phyloP scores from a whole-genome alignment of 2,113 vertebrate genomes.

The Thomomys bottae region DNA sequence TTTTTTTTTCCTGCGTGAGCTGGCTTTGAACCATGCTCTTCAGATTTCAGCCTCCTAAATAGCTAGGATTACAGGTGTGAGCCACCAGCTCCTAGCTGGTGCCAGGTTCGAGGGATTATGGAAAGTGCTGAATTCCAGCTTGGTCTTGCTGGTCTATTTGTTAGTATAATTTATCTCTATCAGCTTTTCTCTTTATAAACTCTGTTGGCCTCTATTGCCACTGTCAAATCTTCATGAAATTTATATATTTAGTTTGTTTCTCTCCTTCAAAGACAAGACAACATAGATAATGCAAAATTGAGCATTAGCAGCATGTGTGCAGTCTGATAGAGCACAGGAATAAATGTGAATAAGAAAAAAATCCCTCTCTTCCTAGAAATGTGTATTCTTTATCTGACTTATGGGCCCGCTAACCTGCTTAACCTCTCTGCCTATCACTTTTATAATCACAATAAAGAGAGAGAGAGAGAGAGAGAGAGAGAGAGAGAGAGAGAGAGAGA shows the following conservation, averaged over 20 bases:
- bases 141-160: neutral
- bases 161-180: neutral
- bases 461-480: neutral
- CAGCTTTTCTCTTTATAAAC: neutral
- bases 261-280: conserved; percentile 22
- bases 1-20: too few relatives aligned
- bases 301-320: neutral
- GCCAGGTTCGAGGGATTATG: neutral
- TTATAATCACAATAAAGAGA: too few relatives aligned
- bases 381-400: too few relatives aligned
- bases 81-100: too few relatives aligned
- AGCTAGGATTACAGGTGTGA: too few relatives aligned
- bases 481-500: neutral
- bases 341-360: conserved; percentile 2
- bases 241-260: conserved; percentile 6
- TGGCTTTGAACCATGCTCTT: too few relatives aligned
- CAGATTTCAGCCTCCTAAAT: too few relatives aligned
- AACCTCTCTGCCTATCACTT: too few relatives aligned
- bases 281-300: neutral
- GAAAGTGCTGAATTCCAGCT: neutral
- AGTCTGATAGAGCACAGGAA: neutral
- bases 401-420: too few relatives aligned
- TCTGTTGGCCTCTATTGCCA: neutral
- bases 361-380: neutral
- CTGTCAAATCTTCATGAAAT: neutral